Evolutionary conservation across 2,113 vertebrate species (phyloP).

Genomic region (Solenodon paradoxus): DNA sequence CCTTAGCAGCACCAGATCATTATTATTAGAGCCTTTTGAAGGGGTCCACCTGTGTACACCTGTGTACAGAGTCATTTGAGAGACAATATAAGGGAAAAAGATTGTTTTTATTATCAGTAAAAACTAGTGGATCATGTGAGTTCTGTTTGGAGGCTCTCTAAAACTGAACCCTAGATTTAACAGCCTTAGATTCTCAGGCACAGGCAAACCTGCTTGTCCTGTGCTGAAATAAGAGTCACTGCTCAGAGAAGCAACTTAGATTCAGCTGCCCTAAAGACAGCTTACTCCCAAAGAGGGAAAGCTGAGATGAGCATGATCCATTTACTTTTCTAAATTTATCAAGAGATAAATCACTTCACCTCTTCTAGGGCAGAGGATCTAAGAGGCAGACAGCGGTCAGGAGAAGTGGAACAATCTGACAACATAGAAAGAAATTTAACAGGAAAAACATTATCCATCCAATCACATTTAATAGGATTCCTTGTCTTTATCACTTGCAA

Average conservation of each 20-base stretch:
- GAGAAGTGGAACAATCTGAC: background rate
- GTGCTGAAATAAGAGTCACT: background rate
- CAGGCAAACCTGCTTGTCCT: background rate
- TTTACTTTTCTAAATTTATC: background rate
- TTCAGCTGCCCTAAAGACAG: background rate
- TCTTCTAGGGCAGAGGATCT: background rate
- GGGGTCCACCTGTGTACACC: background rate
- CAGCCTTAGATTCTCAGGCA: background rate
- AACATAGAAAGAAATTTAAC: background rate
- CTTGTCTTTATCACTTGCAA: background rate
- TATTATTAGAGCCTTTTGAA: background rate
- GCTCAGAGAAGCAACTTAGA: background rate
- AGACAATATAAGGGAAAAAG: background rate
- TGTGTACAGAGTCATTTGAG: background rate
- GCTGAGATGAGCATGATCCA: background rate
- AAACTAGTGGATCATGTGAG: background rate
- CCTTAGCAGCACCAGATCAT: background rate
- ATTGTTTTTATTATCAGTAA: background rate
- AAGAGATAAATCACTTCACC: background rate
- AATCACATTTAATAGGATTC: background rate
- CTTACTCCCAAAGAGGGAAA: background rate
- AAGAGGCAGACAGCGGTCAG: background rate
- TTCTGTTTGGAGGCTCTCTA: background rate
- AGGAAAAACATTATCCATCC: background rate
- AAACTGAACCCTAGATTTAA: background rate